These are phyloP conservation scores for Diaphora mendica DNA, from an alignment of 2,888 invertebrate genomes.

Conservation along the genomic window DNA sequence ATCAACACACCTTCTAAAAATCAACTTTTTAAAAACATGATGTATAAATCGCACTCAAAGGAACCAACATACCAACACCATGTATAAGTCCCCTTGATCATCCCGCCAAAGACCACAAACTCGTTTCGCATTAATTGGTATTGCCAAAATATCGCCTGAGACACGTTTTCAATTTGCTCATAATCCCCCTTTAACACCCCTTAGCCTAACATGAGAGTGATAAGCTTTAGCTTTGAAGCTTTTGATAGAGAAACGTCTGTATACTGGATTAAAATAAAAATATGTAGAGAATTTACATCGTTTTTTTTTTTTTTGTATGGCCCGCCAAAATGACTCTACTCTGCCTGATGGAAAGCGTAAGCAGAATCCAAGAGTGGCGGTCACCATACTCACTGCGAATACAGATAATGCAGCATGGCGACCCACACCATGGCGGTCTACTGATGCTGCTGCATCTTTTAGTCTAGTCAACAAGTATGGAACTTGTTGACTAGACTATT, in stretches of 20 bases:
- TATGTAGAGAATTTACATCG: too few relatives aligned
- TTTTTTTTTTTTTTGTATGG: too few relatives aligned
- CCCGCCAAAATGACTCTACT: too few relatives aligned
- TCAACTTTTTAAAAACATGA: background rate
- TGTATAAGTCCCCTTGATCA: slow-evolving; percentile 16
- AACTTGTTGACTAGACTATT: too few relatives aligned
- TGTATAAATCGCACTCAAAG: background rate
- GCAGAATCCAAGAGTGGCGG: too few relatives aligned
- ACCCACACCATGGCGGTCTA: too few relatives aligned
- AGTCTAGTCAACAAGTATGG: too few relatives aligned
- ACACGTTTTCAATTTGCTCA: slow-evolving; percentile 59
- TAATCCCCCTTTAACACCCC: slow-evolving; percentile 45
- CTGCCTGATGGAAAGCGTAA: too few relatives aligned
- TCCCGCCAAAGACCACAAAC: slow-evolving; percentile 33
- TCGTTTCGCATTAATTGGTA: slow-evolving; percentile 47
- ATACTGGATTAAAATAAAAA: slow-evolving; percentile 15
- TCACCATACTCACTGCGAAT: too few relatives aligned
- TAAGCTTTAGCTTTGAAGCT: slow-evolving; percentile 42
- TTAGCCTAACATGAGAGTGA: slow-evolving; percentile 26
- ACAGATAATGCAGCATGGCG: too few relatives aligned
- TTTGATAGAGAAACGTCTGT: slow-evolving; percentile 24
- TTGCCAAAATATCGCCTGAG: slow-evolving; percentile 45
- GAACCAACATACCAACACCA: slow-evolving; percentile 12
- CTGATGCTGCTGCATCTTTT: too few relatives aligned
- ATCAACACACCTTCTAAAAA: background rate